These are phyloP conservation scores for Hymenochirus boettgeri DNA, from an alignment of 2,113 vertebrate genomes.

Conservation along the genomic window DNA sequence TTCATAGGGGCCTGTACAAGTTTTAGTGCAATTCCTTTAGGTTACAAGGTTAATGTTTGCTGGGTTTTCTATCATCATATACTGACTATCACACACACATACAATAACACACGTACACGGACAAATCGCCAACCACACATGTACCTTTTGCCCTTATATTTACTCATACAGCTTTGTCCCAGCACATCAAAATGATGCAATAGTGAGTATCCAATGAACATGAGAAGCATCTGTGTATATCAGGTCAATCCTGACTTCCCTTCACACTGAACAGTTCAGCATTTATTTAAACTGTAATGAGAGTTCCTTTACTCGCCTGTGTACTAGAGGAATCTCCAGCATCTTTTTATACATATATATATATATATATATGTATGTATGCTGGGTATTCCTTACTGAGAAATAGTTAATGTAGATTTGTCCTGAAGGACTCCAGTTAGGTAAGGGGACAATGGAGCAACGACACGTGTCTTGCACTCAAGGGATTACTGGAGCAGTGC, in stretches of 20 bases:
- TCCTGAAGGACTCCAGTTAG: conserved; percentile 15
- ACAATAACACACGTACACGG: conserved; percentile 10
- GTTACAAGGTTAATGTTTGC: background rate
- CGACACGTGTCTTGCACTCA: conserved; percentile 11
- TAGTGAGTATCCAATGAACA: conserved; percentile 15
- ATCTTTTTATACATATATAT: too few relatives aligned
- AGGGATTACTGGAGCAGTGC: conserved; percentile 33
- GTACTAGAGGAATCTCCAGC: conserved; percentile 9
- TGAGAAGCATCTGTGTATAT: conserved; percentile 18
- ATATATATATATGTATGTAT: too few relatives aligned
- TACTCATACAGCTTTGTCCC: conserved; percentile 12
- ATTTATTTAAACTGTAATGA: conserved; percentile 7
- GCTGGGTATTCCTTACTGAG: conserved; percentile 14
- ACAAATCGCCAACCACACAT: conserved; percentile 9
- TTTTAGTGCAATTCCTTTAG: background rate
- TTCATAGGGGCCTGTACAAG: background rate
- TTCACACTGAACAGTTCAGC: background rate
- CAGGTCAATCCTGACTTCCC: background rate
- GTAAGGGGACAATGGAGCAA: conserved; percentile 22
- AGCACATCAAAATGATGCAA: conserved; percentile 24
- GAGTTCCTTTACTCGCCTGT: conserved; percentile 8
- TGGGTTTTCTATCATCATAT: conserved; percentile 4
- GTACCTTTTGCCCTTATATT: conserved; percentile 16
- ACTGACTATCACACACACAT: conserved; percentile 8
- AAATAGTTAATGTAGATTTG: conserved; percentile 16